A percentile compares a stretch with the other conserved stretches of the same genome.
These are phyloP conservation scores for Rhizoglyphus robini DNA, from an alignment of 1,140 invertebrate species.

Conservation along the genomic window DNA sequence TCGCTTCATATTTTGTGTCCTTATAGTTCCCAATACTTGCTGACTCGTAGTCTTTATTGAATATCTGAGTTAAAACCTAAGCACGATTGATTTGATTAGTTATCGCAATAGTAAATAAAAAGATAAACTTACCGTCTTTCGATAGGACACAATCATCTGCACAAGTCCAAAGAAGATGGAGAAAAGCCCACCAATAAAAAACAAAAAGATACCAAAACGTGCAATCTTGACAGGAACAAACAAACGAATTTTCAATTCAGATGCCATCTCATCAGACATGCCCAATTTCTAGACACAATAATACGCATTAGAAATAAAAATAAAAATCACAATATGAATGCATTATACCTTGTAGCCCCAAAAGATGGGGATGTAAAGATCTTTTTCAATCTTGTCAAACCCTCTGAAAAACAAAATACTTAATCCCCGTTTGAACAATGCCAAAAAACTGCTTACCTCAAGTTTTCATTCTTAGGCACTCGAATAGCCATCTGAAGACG, in stretches of 20 bases:
- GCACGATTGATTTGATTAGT: no score
- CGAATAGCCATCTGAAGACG: conserved; percentile 13
- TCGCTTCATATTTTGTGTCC: neutral
- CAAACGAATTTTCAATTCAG: neutral
- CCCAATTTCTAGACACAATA: conserved; percentile 13
- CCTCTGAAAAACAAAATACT: conserved; percentile 7
- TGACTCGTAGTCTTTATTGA: neutral
- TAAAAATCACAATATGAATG: conserved; percentile 1
- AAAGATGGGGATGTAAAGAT: conserved; percentile 17
- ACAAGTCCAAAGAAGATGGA: neutral
- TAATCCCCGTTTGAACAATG: neutral
- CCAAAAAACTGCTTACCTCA: conserved; percentile 1
- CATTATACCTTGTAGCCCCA: conserved; percentile 18
- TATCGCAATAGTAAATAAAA: no score
- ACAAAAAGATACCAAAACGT: neutral
- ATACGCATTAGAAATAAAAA: conserved; percentile 5
- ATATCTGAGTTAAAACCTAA: no score
- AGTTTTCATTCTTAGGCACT: conserved; percentile 7
- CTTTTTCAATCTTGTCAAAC: conserved; percentile 7
- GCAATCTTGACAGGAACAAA: conserved; percentile 8
- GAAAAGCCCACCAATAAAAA: neutral
- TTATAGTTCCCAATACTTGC: neutral
- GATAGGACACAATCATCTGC: no score
- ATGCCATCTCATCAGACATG: conserved; percentile 9
- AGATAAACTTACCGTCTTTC: no score